Conservation (phyloP, 2,113 vertebrate genomes). For the Etheostoma spectabile region DNA sequence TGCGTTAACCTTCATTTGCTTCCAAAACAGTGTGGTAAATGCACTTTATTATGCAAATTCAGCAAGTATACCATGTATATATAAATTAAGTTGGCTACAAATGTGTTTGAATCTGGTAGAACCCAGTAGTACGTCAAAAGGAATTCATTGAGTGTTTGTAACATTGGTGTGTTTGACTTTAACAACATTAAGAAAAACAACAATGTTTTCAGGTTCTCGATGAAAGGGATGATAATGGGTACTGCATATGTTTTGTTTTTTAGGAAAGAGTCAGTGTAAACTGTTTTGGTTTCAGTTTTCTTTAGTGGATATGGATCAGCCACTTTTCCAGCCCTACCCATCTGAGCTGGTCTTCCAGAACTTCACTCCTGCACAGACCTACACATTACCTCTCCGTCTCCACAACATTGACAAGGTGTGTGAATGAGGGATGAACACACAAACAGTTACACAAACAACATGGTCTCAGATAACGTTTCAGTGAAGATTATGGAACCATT, state of each 20-base stretch:
- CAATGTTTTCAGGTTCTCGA: background rate
- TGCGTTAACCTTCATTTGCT: background rate
- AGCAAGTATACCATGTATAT: background rate
- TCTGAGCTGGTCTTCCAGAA: slow-evolving; percentile 91
- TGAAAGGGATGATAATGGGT: background rate
- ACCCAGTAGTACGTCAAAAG: background rate
- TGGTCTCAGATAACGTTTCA: background rate
- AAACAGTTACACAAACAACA: background rate
- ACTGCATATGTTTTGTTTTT: background rate
- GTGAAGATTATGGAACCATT: background rate
- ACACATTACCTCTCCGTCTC: slow-evolving; percentile 84
- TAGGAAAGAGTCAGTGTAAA: background rate
- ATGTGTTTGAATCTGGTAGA: background rate
- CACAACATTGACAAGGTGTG: slow-evolving; percentile 88
- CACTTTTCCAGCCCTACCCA: slow-evolving; percentile 89
- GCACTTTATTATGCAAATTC: background rate
- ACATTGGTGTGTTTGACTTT: background rate
- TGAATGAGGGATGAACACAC: slow-evolving; percentile 26
- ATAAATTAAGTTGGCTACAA: background rate
- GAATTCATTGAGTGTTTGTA: background rate
- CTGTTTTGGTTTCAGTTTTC: slow-evolving; percentile 78
- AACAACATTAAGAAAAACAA: background rate
- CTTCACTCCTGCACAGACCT: slow-evolving; percentile 84
- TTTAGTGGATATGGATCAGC: slow-evolving; percentile 78
- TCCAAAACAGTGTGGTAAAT: background rate